A percentile compares a stretch with the other conserved stretches of the same genome.
Conservation (phyloP, 2,888 invertebrate genomes). For the Apoda limacodes region DNA sequence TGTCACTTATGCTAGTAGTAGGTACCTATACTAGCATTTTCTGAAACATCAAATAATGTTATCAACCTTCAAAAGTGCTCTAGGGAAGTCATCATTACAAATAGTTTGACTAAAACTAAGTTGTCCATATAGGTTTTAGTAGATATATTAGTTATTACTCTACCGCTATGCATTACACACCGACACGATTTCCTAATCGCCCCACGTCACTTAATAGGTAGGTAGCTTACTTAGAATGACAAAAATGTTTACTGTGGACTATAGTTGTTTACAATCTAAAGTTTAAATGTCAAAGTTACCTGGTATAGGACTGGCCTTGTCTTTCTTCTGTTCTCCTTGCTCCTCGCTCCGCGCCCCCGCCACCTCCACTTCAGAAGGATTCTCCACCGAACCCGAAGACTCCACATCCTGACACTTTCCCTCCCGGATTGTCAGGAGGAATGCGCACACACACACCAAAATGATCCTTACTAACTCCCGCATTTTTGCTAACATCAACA, state of each 20-base stretch:
- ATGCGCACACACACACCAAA: conserved; percentile 48
- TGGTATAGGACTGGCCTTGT: conserved; percentile 37
- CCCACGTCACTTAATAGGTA: no score
- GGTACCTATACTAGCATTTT: no score
- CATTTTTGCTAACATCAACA: conserved; percentile 45
- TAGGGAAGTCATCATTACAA: no score
- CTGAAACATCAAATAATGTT: no score
- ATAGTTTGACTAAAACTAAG: no score
- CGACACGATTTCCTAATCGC: no score
- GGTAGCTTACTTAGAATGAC: neutral
- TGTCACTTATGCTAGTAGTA: no score
- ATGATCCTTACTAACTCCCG: conserved; percentile 50
- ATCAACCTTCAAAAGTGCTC: no score
- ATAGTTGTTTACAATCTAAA: neutral
- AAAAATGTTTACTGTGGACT: neutral
- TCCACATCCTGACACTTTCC: conserved; percentile 43
- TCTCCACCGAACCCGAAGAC: conserved; percentile 21
- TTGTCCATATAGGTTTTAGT: no score
- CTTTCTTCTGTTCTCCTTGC: conserved; percentile 39
- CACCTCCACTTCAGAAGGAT: conserved; percentile 23
- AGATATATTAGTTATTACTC: no score
- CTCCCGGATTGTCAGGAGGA: conserved; percentile 37
- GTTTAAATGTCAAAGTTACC: no score
- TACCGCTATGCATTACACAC: no score
- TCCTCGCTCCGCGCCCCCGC: conserved; percentile 31